Evolutionary conservation across 1,140 invertebrate species (phyloP).

Genomic region (Thereuonema tuberculata): DNA sequence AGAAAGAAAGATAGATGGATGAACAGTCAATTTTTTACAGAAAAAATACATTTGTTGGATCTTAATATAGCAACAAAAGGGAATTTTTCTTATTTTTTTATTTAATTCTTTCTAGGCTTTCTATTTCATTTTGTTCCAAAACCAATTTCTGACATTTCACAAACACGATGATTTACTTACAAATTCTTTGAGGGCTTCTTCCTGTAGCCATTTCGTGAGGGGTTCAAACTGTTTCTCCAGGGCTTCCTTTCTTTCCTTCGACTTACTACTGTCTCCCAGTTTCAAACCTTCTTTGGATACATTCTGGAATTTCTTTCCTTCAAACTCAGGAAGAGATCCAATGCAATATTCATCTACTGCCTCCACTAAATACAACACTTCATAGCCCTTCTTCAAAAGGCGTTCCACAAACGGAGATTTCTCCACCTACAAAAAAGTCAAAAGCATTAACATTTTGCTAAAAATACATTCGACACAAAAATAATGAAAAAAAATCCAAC

Average conservation of each 20-base stretch:
- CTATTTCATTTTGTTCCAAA: no score
- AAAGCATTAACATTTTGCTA: not conserved
- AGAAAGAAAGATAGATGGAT: no score
- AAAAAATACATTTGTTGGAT: no score
- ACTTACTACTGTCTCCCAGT: slow-evolving; percentile 63
- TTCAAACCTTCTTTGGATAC: slow-evolving; percentile 96
- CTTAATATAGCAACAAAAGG: no score
- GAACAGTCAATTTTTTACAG: no score
- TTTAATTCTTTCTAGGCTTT: no score
- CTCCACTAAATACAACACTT: slow-evolving; percentile 90
- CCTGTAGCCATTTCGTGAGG: slow-evolving; percentile 77
- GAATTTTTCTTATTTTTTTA: no score
- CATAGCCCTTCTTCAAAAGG: slow-evolving; percentile 83
- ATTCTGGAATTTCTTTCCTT: slow-evolving; percentile 99
- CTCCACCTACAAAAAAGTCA: slow-evolving; percentile 42
- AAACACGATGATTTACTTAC: no score
- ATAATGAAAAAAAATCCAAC: no score
- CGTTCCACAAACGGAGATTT: slow-evolving; percentile 93
- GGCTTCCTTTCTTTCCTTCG: slow-evolving; percentile 67
- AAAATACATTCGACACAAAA: no score
- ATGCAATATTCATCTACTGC: slow-evolving; percentile 98
- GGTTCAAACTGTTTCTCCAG: slow-evolving; percentile 75
- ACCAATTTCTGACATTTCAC: no score
- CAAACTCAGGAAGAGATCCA: slow-evolving; percentile 94
- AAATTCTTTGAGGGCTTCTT: slow-evolving; percentile 69